These are phyloP conservation scores for Ornithorhynchus anatinus DNA, from an alignment of 2,113 vertebrate genomes.

Conservation along the genomic window DNA sequence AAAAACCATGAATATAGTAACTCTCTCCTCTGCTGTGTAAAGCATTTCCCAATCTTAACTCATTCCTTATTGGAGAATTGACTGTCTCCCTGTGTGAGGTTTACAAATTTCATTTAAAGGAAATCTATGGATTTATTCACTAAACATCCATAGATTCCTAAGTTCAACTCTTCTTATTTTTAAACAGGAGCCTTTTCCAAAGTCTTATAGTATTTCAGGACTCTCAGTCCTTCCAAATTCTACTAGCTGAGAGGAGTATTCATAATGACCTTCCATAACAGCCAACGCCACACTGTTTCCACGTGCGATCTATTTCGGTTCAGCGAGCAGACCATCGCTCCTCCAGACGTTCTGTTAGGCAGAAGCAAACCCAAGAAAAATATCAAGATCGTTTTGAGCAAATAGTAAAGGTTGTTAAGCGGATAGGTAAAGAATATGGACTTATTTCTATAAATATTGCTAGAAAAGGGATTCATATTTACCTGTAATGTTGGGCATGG, in stretches of 20 bases:
- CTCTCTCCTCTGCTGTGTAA: no score
- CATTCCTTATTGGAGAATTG: neutral
- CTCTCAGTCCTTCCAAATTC: neutral
- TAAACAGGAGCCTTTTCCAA: neutral
- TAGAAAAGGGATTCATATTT: no score
- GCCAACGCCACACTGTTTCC: slow-evolving; percentile 21
- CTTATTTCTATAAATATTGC: no score
- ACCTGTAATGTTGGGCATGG: no score
- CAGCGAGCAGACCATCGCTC: slow-evolving; percentile 38
- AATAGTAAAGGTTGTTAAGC: slow-evolving; percentile 26
- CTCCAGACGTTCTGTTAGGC: slow-evolving; percentile 11
- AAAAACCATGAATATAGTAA: no score
- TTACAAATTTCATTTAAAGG: neutral
- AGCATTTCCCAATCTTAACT: no score
- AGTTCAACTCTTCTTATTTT: slow-evolving; percentile 32
- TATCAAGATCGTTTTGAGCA: slow-evolving; percentile 18
- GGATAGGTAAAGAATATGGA: no score
- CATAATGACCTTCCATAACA: neutral
- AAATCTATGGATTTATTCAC: neutral
- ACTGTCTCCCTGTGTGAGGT: no score
- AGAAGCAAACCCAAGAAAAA: slow-evolving; percentile 20
- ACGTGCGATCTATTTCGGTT: slow-evolving; percentile 33
- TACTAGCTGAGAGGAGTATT: slow-evolving; percentile 19
- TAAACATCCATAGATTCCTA: neutral
- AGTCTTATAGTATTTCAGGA: neutral